phyloP scores from a whole-genome alignment of 2,888 invertebrate genomes.

The Glaucopsyche alexis region DNA sequence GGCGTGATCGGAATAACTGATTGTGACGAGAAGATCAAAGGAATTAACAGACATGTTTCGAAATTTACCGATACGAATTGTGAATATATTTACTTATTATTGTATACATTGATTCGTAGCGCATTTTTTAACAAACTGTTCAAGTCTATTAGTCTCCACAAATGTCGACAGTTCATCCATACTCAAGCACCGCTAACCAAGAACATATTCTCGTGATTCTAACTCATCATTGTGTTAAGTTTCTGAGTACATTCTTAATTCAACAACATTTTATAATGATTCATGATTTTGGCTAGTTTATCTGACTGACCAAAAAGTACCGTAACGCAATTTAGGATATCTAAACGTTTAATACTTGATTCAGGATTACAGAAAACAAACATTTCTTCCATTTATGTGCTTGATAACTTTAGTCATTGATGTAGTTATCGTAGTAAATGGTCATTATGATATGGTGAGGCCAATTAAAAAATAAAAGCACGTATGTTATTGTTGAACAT shows the following conservation, averaged over 20 bases:
- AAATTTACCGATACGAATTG: slow-evolving; percentile 68
- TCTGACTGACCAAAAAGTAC: neutral
- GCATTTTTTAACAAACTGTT: neutral
- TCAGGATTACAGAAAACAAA: slow-evolving; percentile 13
- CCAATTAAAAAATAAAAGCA: slow-evolving; percentile 59
- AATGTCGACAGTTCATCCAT: neutral
- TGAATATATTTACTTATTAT: slow-evolving; percentile 62
- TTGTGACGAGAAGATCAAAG: slow-evolving; percentile 72
- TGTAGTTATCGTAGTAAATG: slow-evolving; percentile 12
- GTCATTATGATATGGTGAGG: slow-evolving; percentile 44
- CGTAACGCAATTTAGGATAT: neutral
- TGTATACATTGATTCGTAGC: slow-evolving; percentile 35
- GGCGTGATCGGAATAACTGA: slow-evolving; percentile 71
- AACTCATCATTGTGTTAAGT: no score
- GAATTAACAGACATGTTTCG: slow-evolving; percentile 72
- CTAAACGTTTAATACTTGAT: neutral
- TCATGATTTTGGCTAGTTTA: no score
- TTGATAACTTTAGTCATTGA: slow-evolving; percentile 32
- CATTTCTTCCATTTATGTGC: slow-evolving; percentile 6
- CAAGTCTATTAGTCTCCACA: neutral
- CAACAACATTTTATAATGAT: no score
- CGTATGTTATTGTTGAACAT: slow-evolving; percentile 72
- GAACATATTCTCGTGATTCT: no score
- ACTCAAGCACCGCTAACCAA: no score
- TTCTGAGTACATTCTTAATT: no score